phyloP scores from a whole-genome alignment of 2,113 vertebrate species.

The Ascaphus truei region DNA sequence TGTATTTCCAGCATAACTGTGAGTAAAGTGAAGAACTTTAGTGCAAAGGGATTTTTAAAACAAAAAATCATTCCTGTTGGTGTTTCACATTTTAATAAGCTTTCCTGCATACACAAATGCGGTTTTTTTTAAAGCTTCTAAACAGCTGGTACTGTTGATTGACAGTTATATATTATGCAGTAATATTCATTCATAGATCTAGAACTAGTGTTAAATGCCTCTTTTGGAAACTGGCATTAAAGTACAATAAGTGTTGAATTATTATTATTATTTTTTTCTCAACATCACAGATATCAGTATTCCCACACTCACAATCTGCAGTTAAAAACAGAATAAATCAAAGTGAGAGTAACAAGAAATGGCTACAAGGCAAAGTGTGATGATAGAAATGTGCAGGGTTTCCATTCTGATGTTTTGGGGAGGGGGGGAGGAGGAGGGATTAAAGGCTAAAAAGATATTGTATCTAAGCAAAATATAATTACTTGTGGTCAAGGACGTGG shows the following conservation, averaged over 20 bases:
- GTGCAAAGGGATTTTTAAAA: constrained; percentile 33
- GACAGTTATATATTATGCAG: neutral
- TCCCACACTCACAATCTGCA: too few relatives aligned
- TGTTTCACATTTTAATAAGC: neutral
- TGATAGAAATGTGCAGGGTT: too few relatives aligned
- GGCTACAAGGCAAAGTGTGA: too few relatives aligned
- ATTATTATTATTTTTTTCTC: too few relatives aligned
- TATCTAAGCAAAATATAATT: constrained; percentile 46
- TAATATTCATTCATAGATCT: neutral
- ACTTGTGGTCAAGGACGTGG: constrained; percentile 39
- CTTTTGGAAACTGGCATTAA: neutral
- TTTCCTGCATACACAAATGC: constrained; percentile 42
- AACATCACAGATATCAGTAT: too few relatives aligned
- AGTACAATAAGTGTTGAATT: too few relatives aligned
- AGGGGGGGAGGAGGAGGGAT: too few relatives aligned
- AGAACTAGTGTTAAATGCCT: neutral
- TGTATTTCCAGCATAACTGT: constrained; percentile 41
- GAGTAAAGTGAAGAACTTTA: constrained; percentile 49
- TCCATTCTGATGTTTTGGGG: too few relatives aligned
- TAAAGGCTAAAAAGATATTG: constrained; percentile 40
- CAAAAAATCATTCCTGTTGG: too few relatives aligned
- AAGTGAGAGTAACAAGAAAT: too few relatives aligned
- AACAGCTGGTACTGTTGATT: constrained; percentile 43
- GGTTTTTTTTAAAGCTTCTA: constrained; percentile 23
- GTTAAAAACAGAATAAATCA: too few relatives aligned